A percentile compares a stretch with the other conserved stretches of the same genome.
Evolutionary conservation across 2,797 vertebrate genomes (phyloP).

Genomic region (Gambusia yucatana): DNA sequence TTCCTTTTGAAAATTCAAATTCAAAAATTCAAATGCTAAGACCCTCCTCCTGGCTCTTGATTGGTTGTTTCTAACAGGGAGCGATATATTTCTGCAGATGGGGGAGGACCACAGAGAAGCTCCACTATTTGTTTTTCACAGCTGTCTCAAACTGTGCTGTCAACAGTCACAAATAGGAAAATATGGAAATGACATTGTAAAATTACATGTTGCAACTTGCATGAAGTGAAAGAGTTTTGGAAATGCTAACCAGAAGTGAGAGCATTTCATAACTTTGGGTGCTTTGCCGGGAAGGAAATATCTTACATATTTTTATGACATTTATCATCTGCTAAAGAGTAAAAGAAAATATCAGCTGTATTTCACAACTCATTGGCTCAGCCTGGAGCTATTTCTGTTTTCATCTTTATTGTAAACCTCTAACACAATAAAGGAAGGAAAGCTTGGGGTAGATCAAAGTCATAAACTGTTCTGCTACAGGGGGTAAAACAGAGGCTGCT

Average conservation of each 20-base stretch:
- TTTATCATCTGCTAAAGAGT: not conserved
- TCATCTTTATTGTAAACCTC: not conserved
- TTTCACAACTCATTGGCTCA: not conserved
- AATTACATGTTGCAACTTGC: too few species aligned
- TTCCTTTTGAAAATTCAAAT: not conserved
- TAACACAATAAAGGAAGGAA: not conserved
- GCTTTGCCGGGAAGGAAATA: not conserved
- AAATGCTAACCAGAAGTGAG: not conserved
- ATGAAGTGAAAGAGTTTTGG: too few species aligned
- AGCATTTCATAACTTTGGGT: not conserved
- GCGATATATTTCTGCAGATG: too few species aligned
- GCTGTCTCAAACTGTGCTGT: too few species aligned
- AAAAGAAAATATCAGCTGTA: not conserved
- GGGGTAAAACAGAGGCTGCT: not conserved
- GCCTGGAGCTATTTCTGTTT: constrained; percentile 1
- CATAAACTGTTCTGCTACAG: not conserved
- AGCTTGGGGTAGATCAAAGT: not conserved
- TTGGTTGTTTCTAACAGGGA: not conserved
- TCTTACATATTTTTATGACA: not conserved
- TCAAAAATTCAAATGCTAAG: too few species aligned
- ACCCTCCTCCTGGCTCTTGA: too few species aligned
- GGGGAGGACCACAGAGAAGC: too few species aligned
- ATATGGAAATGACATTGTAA: too few species aligned
- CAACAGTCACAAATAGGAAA: too few species aligned
- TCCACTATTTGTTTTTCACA: too few species aligned